Conservation (phyloP, 1,140 invertebrate species). For the Penaeus vannamei region DNA sequence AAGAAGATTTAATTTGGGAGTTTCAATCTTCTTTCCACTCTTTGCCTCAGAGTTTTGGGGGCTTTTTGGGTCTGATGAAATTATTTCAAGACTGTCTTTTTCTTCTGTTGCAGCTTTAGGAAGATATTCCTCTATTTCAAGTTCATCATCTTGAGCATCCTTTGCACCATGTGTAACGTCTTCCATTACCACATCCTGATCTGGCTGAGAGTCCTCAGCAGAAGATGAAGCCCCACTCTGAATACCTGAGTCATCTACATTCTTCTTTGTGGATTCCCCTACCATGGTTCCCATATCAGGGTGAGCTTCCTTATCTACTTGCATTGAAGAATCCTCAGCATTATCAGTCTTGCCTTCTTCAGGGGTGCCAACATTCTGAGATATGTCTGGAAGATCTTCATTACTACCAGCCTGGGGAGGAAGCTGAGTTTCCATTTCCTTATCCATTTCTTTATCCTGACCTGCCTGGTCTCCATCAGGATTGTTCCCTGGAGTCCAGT, state of each 20-base stretch:
- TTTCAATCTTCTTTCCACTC: slow-evolving; percentile 16
- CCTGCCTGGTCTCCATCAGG: not conserved
- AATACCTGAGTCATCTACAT: slow-evolving; percentile 11
- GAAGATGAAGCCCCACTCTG: not conserved
- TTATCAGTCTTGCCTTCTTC: not conserved
- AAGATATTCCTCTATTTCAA: not conserved
- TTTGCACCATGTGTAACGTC: not conserved
- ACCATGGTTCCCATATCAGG: no score
- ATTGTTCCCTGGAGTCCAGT: slow-evolving; percentile 35
- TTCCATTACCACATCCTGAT: not conserved
- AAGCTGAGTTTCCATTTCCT: not conserved
- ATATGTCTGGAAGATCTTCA: slow-evolving; percentile 40
- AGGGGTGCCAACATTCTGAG: not conserved
- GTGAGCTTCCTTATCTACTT: no score
- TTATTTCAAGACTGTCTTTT: slow-evolving; percentile 8
- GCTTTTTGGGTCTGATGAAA: not conserved
- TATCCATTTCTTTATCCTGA: not conserved
- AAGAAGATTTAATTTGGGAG: slow-evolving; percentile 49
- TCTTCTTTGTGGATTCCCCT: not conserved
- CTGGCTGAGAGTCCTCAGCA: not conserved
- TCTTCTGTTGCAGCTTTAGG: not conserved
- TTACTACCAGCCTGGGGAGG: not conserved
- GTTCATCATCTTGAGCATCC: no score
- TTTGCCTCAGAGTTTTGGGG: not conserved
- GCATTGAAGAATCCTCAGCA: not conserved